Conservation (phyloP, 2,797 vertebrate genomes). For the Phoxinus dragarum region DNA sequence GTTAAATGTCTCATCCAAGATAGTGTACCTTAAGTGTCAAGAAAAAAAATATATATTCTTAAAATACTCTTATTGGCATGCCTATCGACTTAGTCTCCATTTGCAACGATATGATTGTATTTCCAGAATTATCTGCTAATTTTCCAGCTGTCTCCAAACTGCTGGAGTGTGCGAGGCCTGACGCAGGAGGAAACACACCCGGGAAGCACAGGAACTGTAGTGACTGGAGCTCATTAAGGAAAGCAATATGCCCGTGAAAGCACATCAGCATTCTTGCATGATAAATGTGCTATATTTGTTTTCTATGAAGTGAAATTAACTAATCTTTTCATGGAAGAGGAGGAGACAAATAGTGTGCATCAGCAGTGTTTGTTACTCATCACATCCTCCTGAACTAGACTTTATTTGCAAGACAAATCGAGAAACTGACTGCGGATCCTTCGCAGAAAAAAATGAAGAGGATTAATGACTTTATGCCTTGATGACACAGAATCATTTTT, state of each 20-base stretch:
- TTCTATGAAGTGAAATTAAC: slow-evolving; percentile 56
- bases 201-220: slow-evolving; percentile 60
- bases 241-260: slow-evolving; percentile 73
- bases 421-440: slow-evolving; percentile 25
- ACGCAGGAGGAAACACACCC: slow-evolving; percentile 42
- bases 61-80: not conserved
- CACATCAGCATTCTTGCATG: slow-evolving; percentile 73
- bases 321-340: slow-evolving; percentile 51
- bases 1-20: not conserved
- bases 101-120: not conserved
- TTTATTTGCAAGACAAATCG: not conserved
- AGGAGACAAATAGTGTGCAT: not conserved
- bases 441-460: slow-evolving; percentile 2
- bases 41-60: too few relatives aligned
- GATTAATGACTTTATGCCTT: slow-evolving; percentile 6
- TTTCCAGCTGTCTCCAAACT: slow-evolving; percentile 27
- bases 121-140: slow-evolving; percentile 28
- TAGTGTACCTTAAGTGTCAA: not conserved
- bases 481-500: not conserved
- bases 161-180: not conserved
- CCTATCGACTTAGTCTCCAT: not conserved
- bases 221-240: slow-evolving; percentile 69
- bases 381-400: slow-evolving; percentile 19
- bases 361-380: slow-evolving; percentile 25
- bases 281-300: slow-evolving; percentile 69